These are phyloP conservation scores for Anabas testudineus DNA, from an alignment of 2,797 vertebrate species.

Conservation along the genomic window DNA sequence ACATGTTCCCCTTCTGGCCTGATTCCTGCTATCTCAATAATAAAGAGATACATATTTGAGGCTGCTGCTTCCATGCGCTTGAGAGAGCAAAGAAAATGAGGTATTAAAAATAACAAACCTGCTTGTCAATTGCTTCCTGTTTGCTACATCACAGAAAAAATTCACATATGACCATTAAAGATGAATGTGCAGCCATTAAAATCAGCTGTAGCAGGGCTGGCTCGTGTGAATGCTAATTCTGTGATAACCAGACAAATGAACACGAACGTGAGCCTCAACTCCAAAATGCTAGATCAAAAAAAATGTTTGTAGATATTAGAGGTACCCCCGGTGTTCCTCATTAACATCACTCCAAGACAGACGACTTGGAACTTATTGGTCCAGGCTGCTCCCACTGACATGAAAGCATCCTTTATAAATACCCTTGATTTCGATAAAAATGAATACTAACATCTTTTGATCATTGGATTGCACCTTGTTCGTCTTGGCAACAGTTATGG, in stretches of 20 bases:
- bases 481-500: conserved; percentile 14
- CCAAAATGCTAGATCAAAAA: conserved; percentile 30
- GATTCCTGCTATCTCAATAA: conserved; percentile 45
- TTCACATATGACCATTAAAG: conserved; percentile 8
- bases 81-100: conserved; percentile 8
- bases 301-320: conserved; percentile 30
- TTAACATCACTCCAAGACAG: conserved; percentile 45
- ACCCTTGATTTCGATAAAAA: conserved; percentile 39
- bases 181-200: conserved; percentile 22
- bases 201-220: background rate
- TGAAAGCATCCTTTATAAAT: conserved; percentile 36
- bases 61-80: conserved; percentile 23
- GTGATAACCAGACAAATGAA: conserved; percentile 29
- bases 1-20: conserved; percentile 35
- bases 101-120: conserved; percentile 20
- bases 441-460: conserved; percentile 39
- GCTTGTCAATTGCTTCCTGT: conserved; percentile 5
- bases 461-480: conserved; percentile 26
- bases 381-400: conserved; percentile 30
- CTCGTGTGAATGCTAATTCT: conserved; percentile 13
- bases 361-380: conserved; percentile 20
- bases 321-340: conserved; percentile 29
- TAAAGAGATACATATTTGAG: conserved; percentile 31
- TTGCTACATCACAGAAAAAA: conserved; percentile 18
- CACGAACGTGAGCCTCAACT: conserved; percentile 4